Percentiles rank a stretch among this genome's conserved stretches.
These are phyloP conservation scores for Myotis yumanensis DNA, from an alignment of 2,113 vertebrate genomes.

Conservation along the genomic window DNA sequence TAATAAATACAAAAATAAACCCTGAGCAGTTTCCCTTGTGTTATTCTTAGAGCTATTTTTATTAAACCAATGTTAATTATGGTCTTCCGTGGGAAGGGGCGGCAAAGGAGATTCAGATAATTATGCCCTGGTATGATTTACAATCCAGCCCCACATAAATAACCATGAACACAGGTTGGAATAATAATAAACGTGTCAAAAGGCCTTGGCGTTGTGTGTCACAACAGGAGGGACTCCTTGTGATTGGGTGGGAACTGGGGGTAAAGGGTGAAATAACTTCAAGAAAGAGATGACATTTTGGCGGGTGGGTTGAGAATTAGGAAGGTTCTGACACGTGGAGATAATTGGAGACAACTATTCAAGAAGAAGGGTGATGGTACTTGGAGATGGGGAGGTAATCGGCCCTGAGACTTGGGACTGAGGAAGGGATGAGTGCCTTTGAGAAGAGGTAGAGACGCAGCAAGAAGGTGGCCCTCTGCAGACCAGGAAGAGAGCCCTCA, in stretches of 20 bases:
- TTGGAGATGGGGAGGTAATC: not conserved
- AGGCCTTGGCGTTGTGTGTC: accelerated
- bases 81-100: not conserved
- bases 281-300: not conserved
- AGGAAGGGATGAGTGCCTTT: not conserved
- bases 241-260: not conserved
- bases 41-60: not conserved
- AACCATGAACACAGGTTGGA: not conserved
- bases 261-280: not conserved
- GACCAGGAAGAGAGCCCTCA: not conserved
- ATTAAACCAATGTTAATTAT: not conserved
- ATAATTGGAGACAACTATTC: not conserved
- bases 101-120: not conserved
- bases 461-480: not conserved
- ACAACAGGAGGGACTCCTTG: not conserved
- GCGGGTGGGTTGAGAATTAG: not conserved
- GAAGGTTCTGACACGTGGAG: not conserved
- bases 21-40: not conserved
- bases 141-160: not conserved
- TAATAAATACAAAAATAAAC: conserved; percentile 57
- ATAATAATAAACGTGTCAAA: not conserved
- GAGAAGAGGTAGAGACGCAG: not conserved
- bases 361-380: not conserved
- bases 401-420: not conserved
- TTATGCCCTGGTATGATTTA: not conserved